Base-by-base conservation (phyloP, 2,113 vertebrate genomes). In the Climacteris rufus region DNA sequence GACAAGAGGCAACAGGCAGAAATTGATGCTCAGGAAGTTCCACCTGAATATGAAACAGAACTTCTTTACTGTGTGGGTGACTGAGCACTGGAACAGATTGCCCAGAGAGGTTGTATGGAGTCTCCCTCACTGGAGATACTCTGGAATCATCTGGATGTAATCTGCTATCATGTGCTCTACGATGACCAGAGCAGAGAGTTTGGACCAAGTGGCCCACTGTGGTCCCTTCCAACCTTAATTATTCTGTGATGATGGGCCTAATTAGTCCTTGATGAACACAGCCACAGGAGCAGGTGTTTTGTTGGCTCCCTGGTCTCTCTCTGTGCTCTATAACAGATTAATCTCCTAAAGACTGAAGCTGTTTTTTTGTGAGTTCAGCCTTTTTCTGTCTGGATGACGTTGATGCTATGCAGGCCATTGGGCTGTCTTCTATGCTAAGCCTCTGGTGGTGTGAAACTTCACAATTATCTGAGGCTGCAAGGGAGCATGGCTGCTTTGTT, bases 51-150 rank as follows among this genome's bases (percentile, higher is more conserved):
- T 0, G 1, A 49, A 30, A 12, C 69, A 4, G 4, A 69, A 15
- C 21, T 63, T 53, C 28, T 60, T 76, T 42, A 16, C 70, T 77
- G 15, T 61, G 12, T 9, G 15, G 24, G 35, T 76, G 54, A 15
- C 25, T 0, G 0, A 3, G 31, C 30, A 49, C 6, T 42, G 47
- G 12, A 19, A 31, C 6, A 42, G n/a, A 8, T 21, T 47, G 13
- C 30, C 24, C 11, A 2, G 21, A 76, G 30, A 31, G 3, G 3
- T 1, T 47, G 27, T n/a, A n/a, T 40, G n/a, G 61, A 31, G 40
- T 31, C 30, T 69, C 14, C 15, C 7, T 54, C 24, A 5, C 4
- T 68, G 30, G 39, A 54, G 47, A 40, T 69, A 23, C 10, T 83
- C 12, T 0, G 23, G 25, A 69, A 11, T 4, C 49, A 25, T 63